Percentiles rank a stretch among this genome's conserved stretches.
Conservation (phyloP, 2,113 vertebrate species). For the Narcine bancroftii region DNA sequence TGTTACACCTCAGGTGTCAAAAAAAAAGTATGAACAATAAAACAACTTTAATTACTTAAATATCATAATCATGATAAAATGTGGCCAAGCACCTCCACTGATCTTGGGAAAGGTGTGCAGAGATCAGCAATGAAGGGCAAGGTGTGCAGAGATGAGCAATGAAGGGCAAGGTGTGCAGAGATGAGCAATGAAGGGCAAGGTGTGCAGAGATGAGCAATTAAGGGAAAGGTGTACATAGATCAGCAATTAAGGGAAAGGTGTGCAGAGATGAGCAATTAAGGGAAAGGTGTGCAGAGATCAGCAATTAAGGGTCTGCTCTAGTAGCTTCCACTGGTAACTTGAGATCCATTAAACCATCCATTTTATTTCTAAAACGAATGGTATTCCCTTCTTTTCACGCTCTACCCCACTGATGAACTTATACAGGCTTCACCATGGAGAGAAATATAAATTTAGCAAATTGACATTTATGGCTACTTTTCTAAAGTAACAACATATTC, state of each 20-base stretch:
- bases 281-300: neutral
- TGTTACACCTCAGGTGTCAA: neutral
- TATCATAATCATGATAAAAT: conserved; percentile 9
- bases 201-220: no score
- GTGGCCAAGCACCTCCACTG: neutral
- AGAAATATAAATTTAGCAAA: neutral
- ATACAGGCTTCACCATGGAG: neutral
- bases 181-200: no score
- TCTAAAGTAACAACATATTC: neutral
- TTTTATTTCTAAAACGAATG: neutral
- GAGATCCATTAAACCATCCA: neutral
- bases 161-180: neutral
- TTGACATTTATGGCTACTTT: neutral
- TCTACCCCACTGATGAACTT: neutral
- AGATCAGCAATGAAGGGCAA: neutral
- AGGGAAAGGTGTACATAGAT: neutral
- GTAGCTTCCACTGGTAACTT: neutral
- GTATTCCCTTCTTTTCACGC: neutral
- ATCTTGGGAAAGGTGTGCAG: neutral
- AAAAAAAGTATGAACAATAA: neutral
- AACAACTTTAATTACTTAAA: neutral
- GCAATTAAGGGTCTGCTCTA: neutral
- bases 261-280: no score
- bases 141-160: no score
- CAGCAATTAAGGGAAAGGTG: neutral